Percentiles rank a stretch among this genome's conserved stretches.
Evolutionary conservation across 1,140 invertebrate species (phyloP).

Genomic region (Eueides isabella): DNA sequence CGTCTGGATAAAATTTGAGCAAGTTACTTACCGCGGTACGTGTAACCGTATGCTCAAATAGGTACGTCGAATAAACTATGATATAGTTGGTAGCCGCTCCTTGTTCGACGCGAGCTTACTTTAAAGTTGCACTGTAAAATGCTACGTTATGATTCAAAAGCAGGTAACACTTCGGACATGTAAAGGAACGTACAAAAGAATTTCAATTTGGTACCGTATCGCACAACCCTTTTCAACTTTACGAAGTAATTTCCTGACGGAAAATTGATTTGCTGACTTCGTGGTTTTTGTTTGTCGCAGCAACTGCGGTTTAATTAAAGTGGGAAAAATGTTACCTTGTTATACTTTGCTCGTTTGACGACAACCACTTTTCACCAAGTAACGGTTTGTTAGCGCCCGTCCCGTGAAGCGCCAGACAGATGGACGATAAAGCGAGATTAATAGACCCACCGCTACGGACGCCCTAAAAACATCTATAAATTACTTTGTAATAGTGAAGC

Average conservation of each 20-base stretch:
- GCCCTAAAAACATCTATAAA: slow-evolving; percentile 49
- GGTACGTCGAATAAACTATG: slow-evolving; percentile 1
- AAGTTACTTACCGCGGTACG: not conserved
- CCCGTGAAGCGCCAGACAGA: slow-evolving; percentile 41
- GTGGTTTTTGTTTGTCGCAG: slow-evolving; percentile 71
- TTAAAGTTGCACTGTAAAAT: slow-evolving; percentile 43
- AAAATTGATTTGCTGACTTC: slow-evolving; percentile 77
- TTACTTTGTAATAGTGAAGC: slow-evolving; percentile 42
- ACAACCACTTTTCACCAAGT: slow-evolving; percentile 38
- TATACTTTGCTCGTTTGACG: slow-evolving; percentile 43
- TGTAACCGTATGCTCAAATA: not conserved
- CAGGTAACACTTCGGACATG: slow-evolving; percentile 70
- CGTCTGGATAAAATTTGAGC: not conserved
- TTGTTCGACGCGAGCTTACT: slow-evolving; percentile 20
- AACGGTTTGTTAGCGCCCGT: slow-evolving; percentile 51
- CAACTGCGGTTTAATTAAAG: slow-evolving; percentile 73
- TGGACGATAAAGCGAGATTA: slow-evolving; percentile 54
- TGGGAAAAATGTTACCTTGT: slow-evolving; percentile 57
- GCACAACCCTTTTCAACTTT: slow-evolving; percentile 75
- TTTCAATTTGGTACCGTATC: slow-evolving; percentile 77
- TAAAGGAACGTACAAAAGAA: slow-evolving; percentile 74
- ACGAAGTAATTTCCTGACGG: slow-evolving; percentile 76
- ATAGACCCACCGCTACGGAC: slow-evolving; percentile 46
- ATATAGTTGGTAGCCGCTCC: not conserved
- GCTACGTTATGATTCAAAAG: slow-evolving; percentile 55